Percentiles rank a stretch among this genome's conserved stretches.
Conservation (phyloP, 2,888 invertebrate genomes). For the Hartigia nigra region DNA sequence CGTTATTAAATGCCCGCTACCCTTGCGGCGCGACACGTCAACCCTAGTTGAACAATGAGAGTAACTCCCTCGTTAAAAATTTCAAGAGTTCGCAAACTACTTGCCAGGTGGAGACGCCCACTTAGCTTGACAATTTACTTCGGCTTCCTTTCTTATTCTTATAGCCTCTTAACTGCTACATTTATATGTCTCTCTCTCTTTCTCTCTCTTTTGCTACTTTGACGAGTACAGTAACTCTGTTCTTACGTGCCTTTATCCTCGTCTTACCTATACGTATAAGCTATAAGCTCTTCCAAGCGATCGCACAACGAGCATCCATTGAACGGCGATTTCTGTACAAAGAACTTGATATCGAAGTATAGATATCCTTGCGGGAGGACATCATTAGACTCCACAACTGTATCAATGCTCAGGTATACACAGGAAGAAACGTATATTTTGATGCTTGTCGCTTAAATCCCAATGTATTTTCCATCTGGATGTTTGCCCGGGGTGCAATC, state of each 20-base stretch:
- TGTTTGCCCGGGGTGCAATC: not conserved
- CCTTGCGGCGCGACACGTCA: not conserved
- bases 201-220: not conserved
- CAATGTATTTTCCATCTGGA: not conserved
- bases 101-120: not conserved
- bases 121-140: not conserved
- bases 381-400: not conserved
- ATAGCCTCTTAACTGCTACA: not conserved
- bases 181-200: not conserved
- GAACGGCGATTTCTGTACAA: not conserved
- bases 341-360: not conserved
- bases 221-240: not conserved
- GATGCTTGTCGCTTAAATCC: not conserved
- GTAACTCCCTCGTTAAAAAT: not conserved
- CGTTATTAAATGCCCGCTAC: slow-evolving; percentile 21
- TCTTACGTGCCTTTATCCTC: not conserved
- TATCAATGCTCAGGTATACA: not conserved
- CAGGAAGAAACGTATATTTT: not conserved
- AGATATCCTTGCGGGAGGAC: not conserved
- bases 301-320: not conserved
- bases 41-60: not conserved
- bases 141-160: not conserved
- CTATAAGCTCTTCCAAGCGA: not conserved
- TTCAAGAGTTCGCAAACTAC: not conserved
- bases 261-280: not conserved